Base-by-base conservation (phyloP, 1,140 invertebrate genomes). In the Oedothorax gibbosus region DNA sequence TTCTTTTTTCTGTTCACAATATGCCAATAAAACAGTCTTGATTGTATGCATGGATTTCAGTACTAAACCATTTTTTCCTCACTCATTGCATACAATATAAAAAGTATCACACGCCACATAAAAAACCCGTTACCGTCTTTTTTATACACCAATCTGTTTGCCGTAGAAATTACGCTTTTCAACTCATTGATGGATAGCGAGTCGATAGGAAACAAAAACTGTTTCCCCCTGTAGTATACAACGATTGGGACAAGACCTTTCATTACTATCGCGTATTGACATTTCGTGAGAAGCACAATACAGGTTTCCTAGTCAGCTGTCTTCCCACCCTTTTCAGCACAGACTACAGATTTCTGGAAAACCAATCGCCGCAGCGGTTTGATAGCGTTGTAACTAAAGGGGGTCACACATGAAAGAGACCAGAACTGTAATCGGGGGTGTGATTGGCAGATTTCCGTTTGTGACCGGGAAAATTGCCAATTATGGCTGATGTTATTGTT, bases 241-340 rank as follows among this genome's bases (percentile, higher is more conserved):
- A 60, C 53, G 54, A 75, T 60, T 75, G 18, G 53, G 53, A 75
- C 53, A 21, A 75, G 72, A 57, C 54, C 54, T 14, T 75, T 75
- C 72, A 75, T 75, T 75, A 60, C 72, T 75, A 21, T 21, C 15
- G 3, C 57, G 72, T 75, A 75, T 75, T 75, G 72, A 75, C 72
- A 20, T 57, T 75, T 75, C 72, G 72, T 75, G 72, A 57, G 72
- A 75, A 75, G 35, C 72, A 35, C 69, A 71, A 71, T 71, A 51
- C 69, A 71, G 50, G 49, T 51, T 75, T 57, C 54, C 54, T 75
- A 35, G 14, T 14, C 18, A 50, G 54, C 51, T 75, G 51, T 35
- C 54, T 75, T 20, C 72, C 53, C 53, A 56, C 53, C 72, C 72
- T 75, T 75, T 75, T 75, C 53, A 75, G 51, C 49, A 53, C 72